Evolutionary conservation across 2,797 vertebrate species (phyloP).

Genomic region (Craterocephalus amniculus): DNA sequence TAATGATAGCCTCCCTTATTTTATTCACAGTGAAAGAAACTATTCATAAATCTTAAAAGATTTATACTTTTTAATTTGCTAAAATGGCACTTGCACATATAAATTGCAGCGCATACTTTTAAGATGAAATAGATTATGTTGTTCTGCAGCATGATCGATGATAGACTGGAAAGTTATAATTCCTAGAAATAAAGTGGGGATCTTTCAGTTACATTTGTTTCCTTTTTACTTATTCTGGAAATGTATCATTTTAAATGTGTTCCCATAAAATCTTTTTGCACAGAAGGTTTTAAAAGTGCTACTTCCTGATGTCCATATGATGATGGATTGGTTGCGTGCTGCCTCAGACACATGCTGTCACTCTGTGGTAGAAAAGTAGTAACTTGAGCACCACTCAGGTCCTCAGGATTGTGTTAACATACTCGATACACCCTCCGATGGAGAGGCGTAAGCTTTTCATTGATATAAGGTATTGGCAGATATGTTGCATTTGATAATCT

Average conservation of each 20-base stretch:
- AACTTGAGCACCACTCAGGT: slow-evolving; percentile 30
- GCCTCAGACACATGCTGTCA: slow-evolving; percentile 65
- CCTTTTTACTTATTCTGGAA: no score
- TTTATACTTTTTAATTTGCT: slow-evolving; percentile 38
- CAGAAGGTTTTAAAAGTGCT: slow-evolving; percentile 54
- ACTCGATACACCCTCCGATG: slow-evolving; percentile 44
- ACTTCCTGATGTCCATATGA: slow-evolving; percentile 54
- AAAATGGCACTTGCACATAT: slow-evolving; percentile 57
- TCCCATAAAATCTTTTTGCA: slow-evolving; percentile 20
- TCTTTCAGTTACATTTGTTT: background rate
- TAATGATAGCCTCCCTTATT: slow-evolving; percentile 22
- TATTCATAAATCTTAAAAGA: slow-evolving; percentile 44
- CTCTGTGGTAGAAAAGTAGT: slow-evolving; percentile 56
- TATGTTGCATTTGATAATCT: slow-evolving; percentile 23
- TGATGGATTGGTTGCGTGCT: slow-evolving; percentile 72
- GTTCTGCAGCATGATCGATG: slow-evolving; percentile 68
- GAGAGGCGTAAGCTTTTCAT: slow-evolving; percentile 35
- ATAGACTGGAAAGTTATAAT: slow-evolving; percentile 56
- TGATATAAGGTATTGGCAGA: slow-evolving; percentile 13
- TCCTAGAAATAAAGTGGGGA: slow-evolving; percentile 44
- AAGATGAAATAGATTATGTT: slow-evolving; percentile 69
- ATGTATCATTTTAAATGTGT: slow-evolving; percentile 46
- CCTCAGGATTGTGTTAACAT: slow-evolving; percentile 50
- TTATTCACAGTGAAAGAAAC: slow-evolving; percentile 35
- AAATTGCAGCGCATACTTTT: slow-evolving; percentile 58